Evolutionary conservation across 2,888 invertebrate genomes (phyloP), one percentile per base, ranked within the genome.

Genomic region (Lepidocyrtoides sp.): DNA sequence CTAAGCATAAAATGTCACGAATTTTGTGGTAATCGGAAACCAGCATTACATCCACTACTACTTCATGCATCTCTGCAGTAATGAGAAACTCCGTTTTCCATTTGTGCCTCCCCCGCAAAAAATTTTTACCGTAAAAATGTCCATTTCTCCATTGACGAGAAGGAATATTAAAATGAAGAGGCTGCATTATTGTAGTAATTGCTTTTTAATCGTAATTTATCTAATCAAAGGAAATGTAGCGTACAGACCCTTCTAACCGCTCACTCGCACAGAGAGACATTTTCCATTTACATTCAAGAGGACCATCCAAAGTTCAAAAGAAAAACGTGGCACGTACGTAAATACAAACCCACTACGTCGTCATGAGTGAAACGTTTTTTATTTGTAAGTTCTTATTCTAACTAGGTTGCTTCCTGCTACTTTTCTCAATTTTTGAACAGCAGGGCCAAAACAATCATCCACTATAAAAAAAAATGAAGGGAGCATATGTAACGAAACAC

Each of bases 401-500:
- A n/a, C n/a, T n/a, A n/a, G n/a, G n/a, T n/a, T n/a, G 29, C 72
- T 41, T 72, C 12, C 60, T 20, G 26, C 54, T 36, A 36, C 7
- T 36, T 7, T 36, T 32, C 20, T 51, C 77, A 10, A 29, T 29
- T 29, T 20, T 17, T 51, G 12, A 7, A 17, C 51, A 60, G 36
- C 81, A 60, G 41, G 60, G 36, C 57, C 5, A 51, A 77, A 54
- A 77, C 29, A 77, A 81, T n/a, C 57, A 60, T 36, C 23, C 60
- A 17, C 14, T 60, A 81, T 81, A 81, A 60, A 48, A 77, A 66
- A 69, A 72, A 79, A 57, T 41, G 81, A 81, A 81, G 60, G 81
- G 81, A 60, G 12, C 81, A 57, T 36, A 81, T 81, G 60, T n/a
- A 60, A 57, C n/a, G 23, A 81, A 81, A 81, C 20, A 60, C 57